A percentile compares a stretch with the other conserved stretches of the same genome.
These are phyloP conservation scores for Aurelia aurita DNA, from an alignment of 30 jellyfish, hydroid and myxozoan species.

Conservation along the genomic window DNA sequence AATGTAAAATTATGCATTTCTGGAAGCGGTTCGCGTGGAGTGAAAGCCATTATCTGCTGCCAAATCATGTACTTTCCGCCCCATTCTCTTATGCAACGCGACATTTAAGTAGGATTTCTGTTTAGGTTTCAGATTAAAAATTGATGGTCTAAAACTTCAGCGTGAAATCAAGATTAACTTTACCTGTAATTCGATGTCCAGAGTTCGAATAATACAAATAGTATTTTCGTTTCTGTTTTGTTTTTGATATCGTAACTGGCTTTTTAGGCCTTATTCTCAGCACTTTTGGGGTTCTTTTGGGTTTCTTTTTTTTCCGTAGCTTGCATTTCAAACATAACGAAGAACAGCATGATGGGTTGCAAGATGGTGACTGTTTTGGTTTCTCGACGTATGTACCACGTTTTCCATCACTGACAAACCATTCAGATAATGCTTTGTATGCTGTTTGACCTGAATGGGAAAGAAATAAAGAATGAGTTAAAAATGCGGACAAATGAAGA, in stretches of 20 bases:
- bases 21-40: too few species aligned
- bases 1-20: too few species aligned
- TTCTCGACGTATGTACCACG: slow-evolving; percentile 85
- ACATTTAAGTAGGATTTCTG: too few species aligned
- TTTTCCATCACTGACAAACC: slow-evolving; percentile 82
- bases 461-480: background rate
- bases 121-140: too few species aligned
- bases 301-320: slow-evolving; percentile 30
- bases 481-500: background rate
- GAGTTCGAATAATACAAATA: slow-evolving; percentile 55
- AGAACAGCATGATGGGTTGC: slow-evolving; percentile 96
- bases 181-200: slow-evolving; percentile 15
- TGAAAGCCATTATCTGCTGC: too few species aligned
- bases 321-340: slow-evolving; percentile 83
- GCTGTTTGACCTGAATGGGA: slow-evolving; percentile 81
- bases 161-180: too few species aligned
- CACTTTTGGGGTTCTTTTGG: slow-evolving; percentile 18
- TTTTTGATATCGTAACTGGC: background rate
- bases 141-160: too few species aligned
- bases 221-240: slow-evolving; percentile 17
- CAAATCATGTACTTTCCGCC: too few species aligned
- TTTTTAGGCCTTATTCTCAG: background rate
- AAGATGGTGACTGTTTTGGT: slow-evolving; percentile 65
- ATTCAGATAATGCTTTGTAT: slow-evolving; percentile 85
- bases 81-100: too few species aligned